Percentiles rank a stretch among this genome's conserved stretches.
Evolutionary conservation across 2,888 invertebrate species (phyloP).

Genomic region (Phalangium opilio): DNA sequence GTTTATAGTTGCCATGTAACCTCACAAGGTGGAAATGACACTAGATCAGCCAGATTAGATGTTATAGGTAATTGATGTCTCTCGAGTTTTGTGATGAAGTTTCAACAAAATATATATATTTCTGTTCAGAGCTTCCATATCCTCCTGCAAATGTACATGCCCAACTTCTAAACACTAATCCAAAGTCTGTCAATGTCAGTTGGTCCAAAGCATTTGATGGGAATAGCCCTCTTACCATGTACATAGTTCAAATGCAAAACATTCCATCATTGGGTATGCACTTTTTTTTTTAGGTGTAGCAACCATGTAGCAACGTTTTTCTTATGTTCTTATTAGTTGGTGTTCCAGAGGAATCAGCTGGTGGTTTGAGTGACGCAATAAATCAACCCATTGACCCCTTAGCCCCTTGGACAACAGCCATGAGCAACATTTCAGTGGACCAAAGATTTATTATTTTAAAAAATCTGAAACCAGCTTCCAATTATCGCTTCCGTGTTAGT

Average conservation of each 20-base stretch:
- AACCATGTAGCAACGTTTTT: background rate
- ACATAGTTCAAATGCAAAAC: slow-evolving; percentile 76
- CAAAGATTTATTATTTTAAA: slow-evolving; percentile 64
- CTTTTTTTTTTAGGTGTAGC: background rate
- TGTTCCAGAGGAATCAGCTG: background rate
- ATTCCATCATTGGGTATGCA: slow-evolving; percentile 69
- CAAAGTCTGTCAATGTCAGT: slow-evolving; percentile 67
- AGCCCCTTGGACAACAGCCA: slow-evolving; percentile 73
- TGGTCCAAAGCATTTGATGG: slow-evolving; percentile 97
- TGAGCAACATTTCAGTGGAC: slow-evolving; percentile 64
- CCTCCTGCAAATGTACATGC: slow-evolving; percentile 78
- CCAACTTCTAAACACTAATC: slow-evolving; percentile 37
- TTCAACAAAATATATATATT: slow-evolving; percentile 6
- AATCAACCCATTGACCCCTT: slow-evolving; percentile 11
- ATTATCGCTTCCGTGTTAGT: slow-evolving; percentile 92
- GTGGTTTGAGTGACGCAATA: background rate
- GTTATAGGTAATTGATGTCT: slow-evolving; percentile 48
- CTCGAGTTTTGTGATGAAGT: too few relatives aligned
- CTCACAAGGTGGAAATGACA: slow-evolving; percentile 80
- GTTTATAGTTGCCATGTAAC: slow-evolving; percentile 79
- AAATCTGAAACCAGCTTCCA: slow-evolving; percentile 79
- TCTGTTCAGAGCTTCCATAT: slow-evolving; percentile 62
- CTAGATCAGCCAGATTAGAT: slow-evolving; percentile 60
- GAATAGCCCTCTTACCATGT: slow-evolving; percentile 83
- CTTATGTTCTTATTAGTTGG: too few relatives aligned